Base-by-base conservation (phyloP, 2,888 invertebrate genomes). In the Linnaemya tessellans region DNA sequence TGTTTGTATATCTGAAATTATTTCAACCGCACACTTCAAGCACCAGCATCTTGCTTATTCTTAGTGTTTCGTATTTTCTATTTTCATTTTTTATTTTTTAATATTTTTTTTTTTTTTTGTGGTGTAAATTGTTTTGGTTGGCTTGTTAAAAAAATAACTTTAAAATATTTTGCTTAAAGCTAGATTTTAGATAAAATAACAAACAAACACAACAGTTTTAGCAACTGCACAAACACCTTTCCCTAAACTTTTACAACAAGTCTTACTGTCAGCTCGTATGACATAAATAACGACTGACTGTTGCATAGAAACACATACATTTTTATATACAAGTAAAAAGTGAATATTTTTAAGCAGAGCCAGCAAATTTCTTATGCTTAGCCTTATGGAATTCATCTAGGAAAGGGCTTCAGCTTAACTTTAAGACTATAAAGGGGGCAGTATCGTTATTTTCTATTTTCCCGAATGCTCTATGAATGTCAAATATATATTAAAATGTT, bases 41-140 rank as follows among this genome's bases (percentile, higher is more conserved):
- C 49, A 60, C 35, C 54, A 71, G 62, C 62, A 71, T 79, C 62
- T 79, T 79, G 70, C 46, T 80, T 73, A 46, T 60, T 68, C 20
- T 73, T 20, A 15, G 9, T 60, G 11, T 54, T 22, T 58, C 1
- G 54, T 11, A n/a, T n/a, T n/a, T n/a, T n/a, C n/a, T n/a, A n/a
- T n/a, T n/a, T n/a, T n/a, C n/a, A n/a, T n/a, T n/a, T n/a, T n/a
- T n/a, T n/a, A n/a, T n/a, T n/a, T n/a, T n/a, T n/a, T n/a, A n/a
- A n/a, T n/a, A n/a, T n/a, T n/a, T n/a, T n/a, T 71, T 62, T 58
- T 58, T 51, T 46, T 65, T 58, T 80, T 62, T 80, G 74, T 68
- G 73, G 74, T 20, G 15, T 71, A 74, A 80, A 80, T 80, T 60
- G 80, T 80, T 80, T 65, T 41, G 54, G 22, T 80, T 80, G 65